These are phyloP conservation scores for Drosophila picticornis DNA, from an alignment of 2,888 invertebrate species.

Conservation along the genomic window DNA sequence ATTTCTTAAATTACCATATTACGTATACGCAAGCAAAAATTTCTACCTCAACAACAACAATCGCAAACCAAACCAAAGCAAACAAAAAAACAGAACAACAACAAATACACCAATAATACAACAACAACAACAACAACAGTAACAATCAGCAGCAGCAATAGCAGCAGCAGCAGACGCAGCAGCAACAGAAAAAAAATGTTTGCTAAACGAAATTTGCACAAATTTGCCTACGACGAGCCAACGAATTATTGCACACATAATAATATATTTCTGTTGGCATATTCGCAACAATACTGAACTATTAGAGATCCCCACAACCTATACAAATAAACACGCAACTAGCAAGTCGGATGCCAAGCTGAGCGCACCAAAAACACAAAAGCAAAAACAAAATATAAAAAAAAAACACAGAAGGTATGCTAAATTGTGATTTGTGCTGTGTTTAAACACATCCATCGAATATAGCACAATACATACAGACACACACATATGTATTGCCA, in stretches of 20 bases:
- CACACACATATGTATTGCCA: slow-evolving; percentile 5
- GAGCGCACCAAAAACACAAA: slow-evolving; percentile 1
- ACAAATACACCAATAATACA: slow-evolving; percentile 10
- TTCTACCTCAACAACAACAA: slow-evolving; percentile 38
- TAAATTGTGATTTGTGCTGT: slow-evolving; percentile 21
- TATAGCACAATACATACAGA: slow-evolving; percentile 1
- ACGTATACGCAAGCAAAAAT: slow-evolving; percentile 50
- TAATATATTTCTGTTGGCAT: slow-evolving; percentile 37
- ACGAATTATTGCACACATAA: slow-evolving; percentile 41
- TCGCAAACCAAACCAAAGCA: slow-evolving; percentile 38
- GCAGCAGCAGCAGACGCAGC: slow-evolving; percentile 15
- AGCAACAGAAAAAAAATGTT: slow-evolving; percentile 46
- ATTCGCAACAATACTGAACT: slow-evolving; percentile 37
- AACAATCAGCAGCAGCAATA: slow-evolving; percentile 14
- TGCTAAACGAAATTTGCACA: slow-evolving; percentile 34
- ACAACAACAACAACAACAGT: slow-evolving; percentile 2
- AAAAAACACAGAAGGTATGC: slow-evolving; percentile 14
- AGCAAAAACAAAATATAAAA: background rate
- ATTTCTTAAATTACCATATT: slow-evolving; percentile 48
- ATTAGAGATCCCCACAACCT: slow-evolving; percentile 20
- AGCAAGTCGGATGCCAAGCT: slow-evolving; percentile 23
- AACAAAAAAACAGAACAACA: slow-evolving; percentile 26
- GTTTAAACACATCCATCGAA: background rate
- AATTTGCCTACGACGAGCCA: slow-evolving; percentile 18
- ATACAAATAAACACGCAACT: background rate